Conservation (phyloP, 2,888 invertebrate genomes). For the Eristalis pertinax region DNA sequence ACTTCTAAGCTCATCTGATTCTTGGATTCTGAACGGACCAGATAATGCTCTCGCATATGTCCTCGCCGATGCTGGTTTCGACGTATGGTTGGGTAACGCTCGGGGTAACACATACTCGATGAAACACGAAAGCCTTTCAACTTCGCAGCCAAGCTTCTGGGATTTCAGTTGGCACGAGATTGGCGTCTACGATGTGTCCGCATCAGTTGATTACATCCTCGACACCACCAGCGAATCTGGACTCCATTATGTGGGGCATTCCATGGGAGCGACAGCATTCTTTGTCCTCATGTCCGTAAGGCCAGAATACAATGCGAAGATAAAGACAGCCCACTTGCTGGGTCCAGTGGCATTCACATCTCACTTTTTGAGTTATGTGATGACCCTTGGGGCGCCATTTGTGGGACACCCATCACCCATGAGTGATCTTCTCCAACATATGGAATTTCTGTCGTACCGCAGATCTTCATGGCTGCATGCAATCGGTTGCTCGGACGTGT, state of each 20-base stretch:
- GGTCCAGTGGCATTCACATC: conserved; percentile 86
- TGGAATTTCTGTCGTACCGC: too few species aligned
- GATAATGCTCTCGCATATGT: conserved; percentile 82
- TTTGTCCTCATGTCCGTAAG: conserved; percentile 85
- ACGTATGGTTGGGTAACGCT: conserved; percentile 90
- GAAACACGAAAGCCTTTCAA: conserved; percentile 82
- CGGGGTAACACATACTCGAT: conserved; percentile 80
- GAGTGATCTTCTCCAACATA: conserved; percentile 76
- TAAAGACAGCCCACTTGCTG: conserved; percentile 82
- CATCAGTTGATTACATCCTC: conserved; percentile 87
- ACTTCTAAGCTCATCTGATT: conserved; percentile 88
- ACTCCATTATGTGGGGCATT: conserved; percentile 90
- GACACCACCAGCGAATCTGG: conserved; percentile 30
- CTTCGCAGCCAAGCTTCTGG: conserved; percentile 67
- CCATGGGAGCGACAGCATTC: conserved; percentile 91
- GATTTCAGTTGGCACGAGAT: conserved; percentile 91
- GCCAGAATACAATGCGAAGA: conserved; percentile 81
- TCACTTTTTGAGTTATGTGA: conserved; percentile 81
- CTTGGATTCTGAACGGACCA: conserved; percentile 88
- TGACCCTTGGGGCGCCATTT: conserved; percentile 80
- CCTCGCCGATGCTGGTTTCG: conserved; percentile 85
- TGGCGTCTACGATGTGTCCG: conserved; percentile 91
- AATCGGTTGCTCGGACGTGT: too few species aligned
- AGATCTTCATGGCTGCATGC: too few species aligned
- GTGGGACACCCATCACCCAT: conserved; percentile 77